Evolutionary conservation across 2,888 invertebrate genomes (phyloP).

Genomic region (Osedax frankpressi): DNA sequence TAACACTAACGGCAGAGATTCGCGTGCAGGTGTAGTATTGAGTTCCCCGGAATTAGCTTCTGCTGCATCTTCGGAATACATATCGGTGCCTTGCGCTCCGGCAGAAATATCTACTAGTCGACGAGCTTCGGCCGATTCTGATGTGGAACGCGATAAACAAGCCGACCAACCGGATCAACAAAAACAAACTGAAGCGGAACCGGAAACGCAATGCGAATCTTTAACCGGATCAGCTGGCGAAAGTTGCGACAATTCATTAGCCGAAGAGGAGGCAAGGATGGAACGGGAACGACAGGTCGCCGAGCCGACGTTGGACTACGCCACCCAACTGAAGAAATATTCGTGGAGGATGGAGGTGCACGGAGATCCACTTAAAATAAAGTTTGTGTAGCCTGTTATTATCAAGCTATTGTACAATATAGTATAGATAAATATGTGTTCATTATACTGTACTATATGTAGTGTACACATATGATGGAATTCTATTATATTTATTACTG

Average conservation of each 20-base stretch:
- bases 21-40: not conserved
- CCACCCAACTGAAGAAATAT: slow-evolving; percentile 32
- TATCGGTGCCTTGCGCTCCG: not conserved
- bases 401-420: too few relatives aligned
- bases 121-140: not conserved
- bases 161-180: not conserved
- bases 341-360: slow-evolving; percentile 41
- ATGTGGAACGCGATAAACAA: not conserved
- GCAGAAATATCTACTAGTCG: not conserved
- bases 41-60: not conserved
- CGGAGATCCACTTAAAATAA: slow-evolving; percentile 38
- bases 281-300: not conserved
- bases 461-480: too few relatives aligned
- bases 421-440: too few relatives aligned
- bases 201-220: not conserved
- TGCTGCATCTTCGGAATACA: not conserved
- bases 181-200: not conserved
- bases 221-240: too few relatives aligned
- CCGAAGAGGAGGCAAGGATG: not conserved
- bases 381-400: slow-evolving; percentile 30
- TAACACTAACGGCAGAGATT: not conserved
- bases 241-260: too few relatives aligned
- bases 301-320: slow-evolving; percentile 29
- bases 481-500: too few relatives aligned
- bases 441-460: too few relatives aligned